Conservation (phyloP, 2,797 vertebrate species). For the Sebastes reedi region DNA sequence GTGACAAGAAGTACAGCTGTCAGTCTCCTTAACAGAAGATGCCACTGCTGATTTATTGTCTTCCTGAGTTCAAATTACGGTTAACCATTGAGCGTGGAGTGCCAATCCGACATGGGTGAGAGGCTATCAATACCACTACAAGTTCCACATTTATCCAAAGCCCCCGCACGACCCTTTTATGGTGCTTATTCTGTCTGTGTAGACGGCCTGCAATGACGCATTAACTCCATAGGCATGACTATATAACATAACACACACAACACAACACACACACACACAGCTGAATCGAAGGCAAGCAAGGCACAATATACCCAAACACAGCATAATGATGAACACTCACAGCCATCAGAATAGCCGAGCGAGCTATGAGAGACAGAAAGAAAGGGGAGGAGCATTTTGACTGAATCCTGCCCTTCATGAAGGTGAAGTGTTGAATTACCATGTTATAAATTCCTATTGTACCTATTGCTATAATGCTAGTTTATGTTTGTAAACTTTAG, state of each 20-base stretch:
- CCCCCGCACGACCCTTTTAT: neutral
- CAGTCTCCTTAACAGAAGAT: constrained; percentile 39
- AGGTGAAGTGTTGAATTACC: neutral
- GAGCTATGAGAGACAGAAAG: too few relatives aligned
- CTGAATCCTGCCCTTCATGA: too few relatives aligned
- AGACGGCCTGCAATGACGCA: neutral
- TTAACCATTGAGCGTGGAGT: constrained; percentile 33
- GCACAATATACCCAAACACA: neutral
- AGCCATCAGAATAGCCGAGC: too few relatives aligned
- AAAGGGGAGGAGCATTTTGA: too few relatives aligned
- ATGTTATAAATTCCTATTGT: neutral
- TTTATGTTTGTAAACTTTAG: neutral
- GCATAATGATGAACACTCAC: neutral
- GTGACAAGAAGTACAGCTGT: constrained; percentile 64
- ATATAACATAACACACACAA: neutral
- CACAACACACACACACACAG: neutral
- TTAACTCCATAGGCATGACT: neutral
- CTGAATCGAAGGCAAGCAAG: neutral
- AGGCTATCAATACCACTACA: neutral
- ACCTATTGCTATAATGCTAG: neutral
- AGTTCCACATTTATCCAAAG: neutral
- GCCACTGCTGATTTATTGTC: constrained; percentile 42
- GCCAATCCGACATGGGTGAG: neutral
- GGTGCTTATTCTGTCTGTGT: neutral
- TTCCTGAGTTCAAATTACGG: constrained; percentile 58